Conservation (phyloP, 2,113 vertebrate genomes). For the Cichladusa arquata region DNA sequence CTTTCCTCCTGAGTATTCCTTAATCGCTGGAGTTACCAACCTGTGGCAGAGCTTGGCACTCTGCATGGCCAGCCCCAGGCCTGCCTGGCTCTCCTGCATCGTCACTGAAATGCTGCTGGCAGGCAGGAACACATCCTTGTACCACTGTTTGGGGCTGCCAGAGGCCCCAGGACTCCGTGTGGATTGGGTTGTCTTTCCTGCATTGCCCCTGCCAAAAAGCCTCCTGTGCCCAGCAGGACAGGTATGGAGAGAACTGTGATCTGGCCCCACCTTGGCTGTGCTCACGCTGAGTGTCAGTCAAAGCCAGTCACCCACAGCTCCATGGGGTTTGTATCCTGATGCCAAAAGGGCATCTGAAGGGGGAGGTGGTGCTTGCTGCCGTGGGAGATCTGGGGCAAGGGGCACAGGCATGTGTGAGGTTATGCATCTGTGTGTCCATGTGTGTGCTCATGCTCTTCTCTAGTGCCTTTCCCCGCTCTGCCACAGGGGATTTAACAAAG, state of each 20-base stretch:
- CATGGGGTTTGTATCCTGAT: rapidly evolving
- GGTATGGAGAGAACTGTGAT: rapidly evolving
- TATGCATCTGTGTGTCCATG: rapidly evolving
- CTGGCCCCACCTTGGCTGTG: too few relatives aligned
- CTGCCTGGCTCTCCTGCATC: rapidly evolving
- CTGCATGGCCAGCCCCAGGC: not conserved
- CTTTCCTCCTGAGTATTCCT: not conserved
- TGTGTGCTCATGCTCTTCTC: not conserved
- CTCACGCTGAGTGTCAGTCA: rapidly evolving
- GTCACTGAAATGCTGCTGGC: not conserved
- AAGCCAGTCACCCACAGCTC: not conserved
- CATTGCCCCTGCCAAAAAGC: not conserved
- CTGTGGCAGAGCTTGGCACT: rapidly evolving
- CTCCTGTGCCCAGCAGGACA: not conserved
- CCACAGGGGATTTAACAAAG: rapidly evolving
- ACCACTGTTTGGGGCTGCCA: rapidly evolving
- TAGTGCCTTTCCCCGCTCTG: not conserved
- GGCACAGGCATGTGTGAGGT: too few relatives aligned
- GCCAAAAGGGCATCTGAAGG: not conserved
- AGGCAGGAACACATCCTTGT: not conserved
- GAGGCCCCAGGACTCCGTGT: not conserved
- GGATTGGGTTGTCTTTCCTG: not conserved
- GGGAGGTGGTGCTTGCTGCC: not conserved
- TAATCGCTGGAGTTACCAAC: not conserved
- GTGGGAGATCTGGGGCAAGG: too few relatives aligned